phyloP scores from a whole-genome alignment of 1,140 invertebrate species.

The Bombus haemorrhoidalis region DNA sequence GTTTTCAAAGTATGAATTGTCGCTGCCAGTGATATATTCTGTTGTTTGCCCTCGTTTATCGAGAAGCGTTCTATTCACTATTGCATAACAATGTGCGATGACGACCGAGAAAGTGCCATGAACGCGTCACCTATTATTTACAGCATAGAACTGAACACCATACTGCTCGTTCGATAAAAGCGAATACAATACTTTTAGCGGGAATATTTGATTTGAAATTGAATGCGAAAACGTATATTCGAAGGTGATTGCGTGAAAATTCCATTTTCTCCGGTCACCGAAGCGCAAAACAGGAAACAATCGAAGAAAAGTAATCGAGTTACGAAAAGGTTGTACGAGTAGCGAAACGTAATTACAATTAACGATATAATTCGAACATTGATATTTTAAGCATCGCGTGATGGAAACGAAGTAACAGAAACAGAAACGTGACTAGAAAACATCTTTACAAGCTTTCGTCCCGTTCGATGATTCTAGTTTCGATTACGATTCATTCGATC shows the following conservation, averaged over 20 bases:
- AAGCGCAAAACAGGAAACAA: background rate
- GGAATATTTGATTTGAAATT: conserved; percentile 17
- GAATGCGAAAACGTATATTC: background rate
- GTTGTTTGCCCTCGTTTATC: background rate
- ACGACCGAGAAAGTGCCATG: background rate
- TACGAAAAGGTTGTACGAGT: background rate
- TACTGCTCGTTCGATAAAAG: conserved; percentile 26
- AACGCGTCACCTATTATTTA: conserved; percentile 30
- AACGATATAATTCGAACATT: background rate
- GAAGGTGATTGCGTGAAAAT: background rate
- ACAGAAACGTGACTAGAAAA: too few species aligned
- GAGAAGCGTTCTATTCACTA: background rate
- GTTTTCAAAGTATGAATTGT: background rate
- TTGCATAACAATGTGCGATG: background rate
- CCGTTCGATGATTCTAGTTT: too few species aligned
- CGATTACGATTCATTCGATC: background rate
- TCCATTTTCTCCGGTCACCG: background rate
- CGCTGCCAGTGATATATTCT: too few species aligned
- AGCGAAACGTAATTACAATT: background rate
- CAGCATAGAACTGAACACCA: background rate
- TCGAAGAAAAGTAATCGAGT: background rate
- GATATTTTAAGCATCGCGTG: background rate
- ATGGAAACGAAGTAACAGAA: background rate
- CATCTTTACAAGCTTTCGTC: background rate
- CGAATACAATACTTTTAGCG: background rate